Conservation (phyloP, 37 sponge, comb jelly and placozoan genomes). For the Amphimedon queenslandica region DNA sequence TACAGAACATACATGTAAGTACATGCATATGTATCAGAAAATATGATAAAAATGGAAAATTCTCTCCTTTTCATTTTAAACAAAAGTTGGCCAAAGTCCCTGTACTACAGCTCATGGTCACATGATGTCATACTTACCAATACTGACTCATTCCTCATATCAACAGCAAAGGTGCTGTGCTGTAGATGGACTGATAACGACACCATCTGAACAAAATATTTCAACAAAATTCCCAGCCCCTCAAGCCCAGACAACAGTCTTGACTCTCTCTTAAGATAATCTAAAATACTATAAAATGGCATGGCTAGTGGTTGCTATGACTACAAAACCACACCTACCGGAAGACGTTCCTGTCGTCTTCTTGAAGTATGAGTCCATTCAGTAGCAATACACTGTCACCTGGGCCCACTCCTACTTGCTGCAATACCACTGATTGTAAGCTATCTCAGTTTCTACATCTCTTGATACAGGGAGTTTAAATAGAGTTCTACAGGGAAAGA, state of each 20-base stretch:
- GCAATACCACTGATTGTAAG: conserved; percentile 44
- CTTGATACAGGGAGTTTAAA: conserved; percentile 38
- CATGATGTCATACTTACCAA: too few species aligned
- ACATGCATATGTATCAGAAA: too few species aligned
- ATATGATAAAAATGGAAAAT: too few species aligned
- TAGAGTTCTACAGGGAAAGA: conserved; percentile 37
- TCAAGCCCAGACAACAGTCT: conserved; percentile 22
- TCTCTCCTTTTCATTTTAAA: too few species aligned
- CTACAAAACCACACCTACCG: conserved; percentile 26
- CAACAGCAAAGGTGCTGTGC: conserved; percentile 42
- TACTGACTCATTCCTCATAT: conserved; percentile 67
- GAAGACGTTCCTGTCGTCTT: conserved; percentile 35
- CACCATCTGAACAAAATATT: conserved; percentile 10
- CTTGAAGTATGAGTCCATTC: conserved; percentile 47
- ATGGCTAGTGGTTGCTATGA: not conserved
- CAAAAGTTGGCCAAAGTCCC: too few species aligned
- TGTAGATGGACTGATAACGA: conserved; percentile 23
- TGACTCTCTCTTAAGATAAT: conserved; percentile 27
- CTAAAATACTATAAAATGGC: conserved; percentile 17
- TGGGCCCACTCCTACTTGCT: conserved; percentile 29
- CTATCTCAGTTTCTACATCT: conserved; percentile 58
- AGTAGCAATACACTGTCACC: conserved; percentile 52
- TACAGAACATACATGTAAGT: too few species aligned
- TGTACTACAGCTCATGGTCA: too few species aligned
- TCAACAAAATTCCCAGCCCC: conserved; percentile 6